These are phyloP conservation scores for Alcedo quadribrachys DNA, from an alignment of 2,797 vertebrate genomes.

Conservation along the genomic window DNA sequence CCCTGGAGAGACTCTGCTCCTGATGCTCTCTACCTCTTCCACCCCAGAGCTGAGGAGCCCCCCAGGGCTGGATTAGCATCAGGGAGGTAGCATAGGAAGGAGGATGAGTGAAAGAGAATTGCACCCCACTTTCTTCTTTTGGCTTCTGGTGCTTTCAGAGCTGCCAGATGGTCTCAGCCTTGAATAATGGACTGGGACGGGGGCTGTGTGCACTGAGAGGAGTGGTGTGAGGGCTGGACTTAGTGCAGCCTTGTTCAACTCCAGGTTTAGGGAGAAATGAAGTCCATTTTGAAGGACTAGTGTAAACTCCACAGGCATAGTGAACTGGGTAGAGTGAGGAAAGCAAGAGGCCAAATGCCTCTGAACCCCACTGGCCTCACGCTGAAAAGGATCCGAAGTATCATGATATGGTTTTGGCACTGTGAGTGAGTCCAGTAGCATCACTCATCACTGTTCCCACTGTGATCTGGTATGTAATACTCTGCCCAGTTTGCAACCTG, in stretches of 20 bases:
- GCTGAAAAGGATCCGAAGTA: neutral
- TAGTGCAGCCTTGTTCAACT: neutral
- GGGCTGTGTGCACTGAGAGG: neutral
- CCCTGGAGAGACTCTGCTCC: neutral
- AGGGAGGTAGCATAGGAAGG: neutral
- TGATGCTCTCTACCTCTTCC: neutral
- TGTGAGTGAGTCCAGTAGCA: neutral
- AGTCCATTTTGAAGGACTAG: neutral
- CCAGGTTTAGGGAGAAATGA: neutral
- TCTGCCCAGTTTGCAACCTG: neutral
- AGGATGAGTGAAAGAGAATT: neutral
- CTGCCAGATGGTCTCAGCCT: neutral
- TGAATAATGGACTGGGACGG: neutral
- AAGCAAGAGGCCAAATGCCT: neutral
- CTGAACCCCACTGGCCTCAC: neutral
- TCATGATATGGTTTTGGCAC: neutral
- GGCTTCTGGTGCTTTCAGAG: neutral
- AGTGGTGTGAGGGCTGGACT: neutral
- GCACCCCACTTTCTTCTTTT: neutral
- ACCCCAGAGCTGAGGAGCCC: neutral
- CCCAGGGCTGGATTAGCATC: no score
- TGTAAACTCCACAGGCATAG: neutral
- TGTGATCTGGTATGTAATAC: neutral
- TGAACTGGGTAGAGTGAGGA: neutral
- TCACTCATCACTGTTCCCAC: neutral